Evolutionary conservation across 2,888 invertebrate species (phyloP).

Genomic region (Xylota sylvarum): DNA sequence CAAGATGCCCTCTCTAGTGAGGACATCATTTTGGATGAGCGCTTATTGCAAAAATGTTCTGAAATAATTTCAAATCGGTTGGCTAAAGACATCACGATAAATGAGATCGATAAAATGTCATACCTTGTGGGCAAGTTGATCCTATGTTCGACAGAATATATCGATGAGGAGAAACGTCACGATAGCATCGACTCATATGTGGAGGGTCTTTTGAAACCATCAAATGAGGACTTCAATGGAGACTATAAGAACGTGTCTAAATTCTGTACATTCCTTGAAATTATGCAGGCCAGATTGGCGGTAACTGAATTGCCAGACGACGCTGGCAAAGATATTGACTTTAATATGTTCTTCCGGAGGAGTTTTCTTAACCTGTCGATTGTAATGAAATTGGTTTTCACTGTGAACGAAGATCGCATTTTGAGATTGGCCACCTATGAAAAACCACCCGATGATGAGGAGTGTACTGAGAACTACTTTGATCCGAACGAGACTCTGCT

Average conservation of each 20-base stretch:
- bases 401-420: conserved; percentile 61
- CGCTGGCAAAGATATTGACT: conserved; percentile 66
- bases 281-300: conserved; percentile 78
- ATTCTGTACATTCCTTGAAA: conserved; percentile 80
- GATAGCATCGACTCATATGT: conserved; percentile 80
- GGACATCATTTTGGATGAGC: conserved; percentile 81
- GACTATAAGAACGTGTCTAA: conserved; percentile 76
- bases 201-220: conserved; percentile 49
- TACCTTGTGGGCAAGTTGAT: conserved; percentile 82
- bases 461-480: conserved; percentile 82
- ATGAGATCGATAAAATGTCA: conserved; percentile 80
- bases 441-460: conserved; percentile 80
- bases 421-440: conserved; percentile 30
- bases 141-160: conserved; percentile 82
- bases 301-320: conserved; percentile 76
- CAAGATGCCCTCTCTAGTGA: conserved; percentile 86
- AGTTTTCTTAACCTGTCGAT: conserved; percentile 80
- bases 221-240: conserved; percentile 59
- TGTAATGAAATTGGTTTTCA: conserved; percentile 81
- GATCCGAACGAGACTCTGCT: conserved; percentile 82
- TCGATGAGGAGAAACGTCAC: conserved; percentile 79
- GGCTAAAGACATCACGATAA: conserved; percentile 40
- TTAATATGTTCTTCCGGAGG: conserved; percentile 78
- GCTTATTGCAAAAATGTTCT: conserved; percentile 79
- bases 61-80: conserved; percentile 79